phyloP scores from a whole-genome alignment of 2,113 vertebrate genomes.

The Lampris megalopsis region DNA sequence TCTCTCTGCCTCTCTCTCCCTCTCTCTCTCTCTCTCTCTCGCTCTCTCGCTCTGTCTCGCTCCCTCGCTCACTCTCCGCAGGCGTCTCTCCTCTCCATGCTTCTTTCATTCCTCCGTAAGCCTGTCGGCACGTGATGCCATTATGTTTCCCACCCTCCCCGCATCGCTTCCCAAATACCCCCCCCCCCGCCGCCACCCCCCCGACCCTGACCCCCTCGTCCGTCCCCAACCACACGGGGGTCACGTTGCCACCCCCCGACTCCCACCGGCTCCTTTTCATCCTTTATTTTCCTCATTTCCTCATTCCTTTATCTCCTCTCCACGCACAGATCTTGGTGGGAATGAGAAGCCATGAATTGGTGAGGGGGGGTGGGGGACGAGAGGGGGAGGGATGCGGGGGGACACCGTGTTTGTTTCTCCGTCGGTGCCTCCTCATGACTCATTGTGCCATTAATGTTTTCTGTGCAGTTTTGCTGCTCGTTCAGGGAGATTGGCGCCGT shows the following conservation, averaged over 20 bases:
- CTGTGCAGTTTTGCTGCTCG: constrained; percentile 14
- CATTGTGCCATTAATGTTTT: constrained; percentile 33
- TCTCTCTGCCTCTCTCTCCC: background rate
- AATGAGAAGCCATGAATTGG: constrained; percentile 45
- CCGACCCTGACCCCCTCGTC: constrained; percentile 48
- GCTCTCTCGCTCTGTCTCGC: constrained; percentile 6
- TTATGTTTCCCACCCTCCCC: constrained; percentile 8
- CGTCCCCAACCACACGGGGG: too few species aligned
- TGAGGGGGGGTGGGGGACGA: background rate
- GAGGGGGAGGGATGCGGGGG: constrained; percentile 33
- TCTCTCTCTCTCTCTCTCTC: background rate
- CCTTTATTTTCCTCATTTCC: background rate
- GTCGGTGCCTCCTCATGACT: constrained; percentile 40
- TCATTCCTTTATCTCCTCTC: background rate
- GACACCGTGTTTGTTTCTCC: constrained; percentile 36
- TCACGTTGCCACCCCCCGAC: background rate
- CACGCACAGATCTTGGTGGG: background rate
- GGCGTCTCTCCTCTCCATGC: too few species aligned
- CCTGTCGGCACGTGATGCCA: constrained; percentile 64
- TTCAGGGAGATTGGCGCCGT: background rate
- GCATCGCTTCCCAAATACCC: constrained; percentile 49
- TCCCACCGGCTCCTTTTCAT: background rate
- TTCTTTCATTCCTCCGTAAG: constrained; percentile 35
- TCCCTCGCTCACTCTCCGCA: constrained; percentile 2
- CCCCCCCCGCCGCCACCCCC: constrained; percentile 49